Base-by-base conservation (phyloP, 2,888 invertebrate genomes). In the Drosophila basisetae region DNA sequence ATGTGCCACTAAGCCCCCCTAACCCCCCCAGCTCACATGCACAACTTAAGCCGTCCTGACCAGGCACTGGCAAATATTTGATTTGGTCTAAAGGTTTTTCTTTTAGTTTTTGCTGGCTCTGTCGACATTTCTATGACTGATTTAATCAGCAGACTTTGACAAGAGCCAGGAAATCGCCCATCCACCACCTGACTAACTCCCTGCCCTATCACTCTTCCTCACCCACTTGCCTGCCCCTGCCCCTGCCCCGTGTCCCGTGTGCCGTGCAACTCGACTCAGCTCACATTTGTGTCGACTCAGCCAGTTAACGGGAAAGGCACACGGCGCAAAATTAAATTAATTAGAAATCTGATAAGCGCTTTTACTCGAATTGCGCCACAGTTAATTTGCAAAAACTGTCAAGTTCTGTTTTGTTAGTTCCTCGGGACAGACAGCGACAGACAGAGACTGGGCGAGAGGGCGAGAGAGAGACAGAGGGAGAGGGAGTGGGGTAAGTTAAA, bases 101-200 rank as follows among this genome's bases (percentile, higher is more conserved):
- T 59, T 54, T 61, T 47, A 30, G 30, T 56, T 67, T 67, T 73
- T 75, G 74, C 73, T 78, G 73, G 63, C 73, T 82, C 61, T 80
- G 68, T 68, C 82, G 82, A 83, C 81, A 82, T 87, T 91, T 85
- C 89, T 89, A 91, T 91, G 91, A 91, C 91, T 91, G 90, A 91
- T 91, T 91, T 91, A 91, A 91, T 91, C 91, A 87, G 86, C 84
- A 77, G 82, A 90, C 85, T 90, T 88, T 88, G 89, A 88, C 90
- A 88, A 90, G 86, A 90, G 83, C 79, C 87, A 90, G 88, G 88
- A 88, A 83, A 82, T 90, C 90, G 78, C 75, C 82, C 75, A 75
- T 66, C 70, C 77, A 80, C 74, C 72, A 74, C 67, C 80, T 80
- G 79, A 59, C 80, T 61, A 55, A 16, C 58, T 60, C 73, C 43